Base-by-base conservation (phyloP, 2,797 vertebrate species). In the Jordanella pulchra region DNA sequence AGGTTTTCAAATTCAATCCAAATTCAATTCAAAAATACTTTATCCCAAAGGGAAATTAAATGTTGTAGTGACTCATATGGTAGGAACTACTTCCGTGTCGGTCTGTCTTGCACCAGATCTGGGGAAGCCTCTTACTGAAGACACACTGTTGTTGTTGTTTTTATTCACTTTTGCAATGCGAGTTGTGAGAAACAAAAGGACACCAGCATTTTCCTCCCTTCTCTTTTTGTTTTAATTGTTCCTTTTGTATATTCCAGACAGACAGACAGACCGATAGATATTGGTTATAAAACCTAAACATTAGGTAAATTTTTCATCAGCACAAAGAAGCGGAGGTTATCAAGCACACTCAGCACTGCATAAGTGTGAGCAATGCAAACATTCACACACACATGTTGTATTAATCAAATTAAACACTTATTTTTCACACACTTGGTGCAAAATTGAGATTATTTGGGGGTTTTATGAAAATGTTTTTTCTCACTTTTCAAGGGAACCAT, bases 391-490 rank as follows among this genome's bases (percentile, higher is more conserved):
- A n/a, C n/a, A n/a, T n/a, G n/a, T n/a, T n/a, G 6, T 13, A 27
- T 44, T 44, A 3, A 39, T 28, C 27, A 50, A 3, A n/a, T 50
- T 27, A 25, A 7, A 15, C 53, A 30, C 60, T 55, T 56, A 7
- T 54, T 71, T 64, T 67, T 65, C 27, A 23, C 15, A 30, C 27
- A 21, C 47, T 71, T 61, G 42, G 35, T 10, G 63, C 50, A 48
- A n/a, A 32, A 23, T 25, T 1, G 39, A 14, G 68, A 55, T 42
- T 48, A 50, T 17, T 2, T 51, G 30, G 39, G 45, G 71, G 28
- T n/a, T 2, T 23, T 50, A 63, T 25, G 11, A 7, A 7, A 39
- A 2, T 68, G 67, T 47, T 28, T 23, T 68, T 13, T 54, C n/a
- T 3, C 23, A 47, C 7, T 7, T 56, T 39, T 63, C n/a, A 63